Evolutionary conservation across 1,140 invertebrate species (phyloP), one percentile per base, ranked within the genome.

Genomic region (Phortica variegata): DNA sequence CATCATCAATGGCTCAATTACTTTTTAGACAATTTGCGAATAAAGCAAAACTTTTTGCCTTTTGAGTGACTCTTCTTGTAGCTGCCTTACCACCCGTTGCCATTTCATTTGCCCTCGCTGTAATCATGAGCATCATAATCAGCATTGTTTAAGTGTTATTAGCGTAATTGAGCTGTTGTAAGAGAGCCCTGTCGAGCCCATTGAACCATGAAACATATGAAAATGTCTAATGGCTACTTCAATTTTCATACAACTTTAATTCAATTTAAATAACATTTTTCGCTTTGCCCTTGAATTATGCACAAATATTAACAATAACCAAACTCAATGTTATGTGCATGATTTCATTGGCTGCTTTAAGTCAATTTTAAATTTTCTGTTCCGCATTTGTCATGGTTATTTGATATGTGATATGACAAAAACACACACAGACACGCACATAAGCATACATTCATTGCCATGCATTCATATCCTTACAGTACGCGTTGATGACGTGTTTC

Each of bases 1-100:
- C 63, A 29, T 66, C 10, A 10, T 66, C 57, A 68, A 68, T 68
- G 54, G 63, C 63, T 68, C 62, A 59, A 66, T 68, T 68, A 68
- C n/a, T 68, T 57, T 62, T 47, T 58, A 47, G 38, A 41, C 54
- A 54, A 54, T 54, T 52, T 46, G 52, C 53, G 43, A 51, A 59
- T 63, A 37, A 49, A 54, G 38, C 50, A 54, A 56, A 56, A 37
- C 53, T 57, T 36, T 49, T 21, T 47, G 45, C 5, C 23, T 26
- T n/a, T n/a, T 10, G 34, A 31, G 10, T 37, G 29, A n/a, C n/a
- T n/a, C n/a, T n/a, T n/a, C n/a, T n/a, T n/a, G 12, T 18, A 34
- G 18, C n/a, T 21, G 42, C 16, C 31, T 15, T 23, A 7, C 13
- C 39, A 21, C 12, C 36, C 45, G 36, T 19, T 36, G 16, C 34